These are phyloP conservation scores for Tipula lateralis DNA, from an alignment of 2,888 invertebrate species.

Conservation along the genomic window DNA sequence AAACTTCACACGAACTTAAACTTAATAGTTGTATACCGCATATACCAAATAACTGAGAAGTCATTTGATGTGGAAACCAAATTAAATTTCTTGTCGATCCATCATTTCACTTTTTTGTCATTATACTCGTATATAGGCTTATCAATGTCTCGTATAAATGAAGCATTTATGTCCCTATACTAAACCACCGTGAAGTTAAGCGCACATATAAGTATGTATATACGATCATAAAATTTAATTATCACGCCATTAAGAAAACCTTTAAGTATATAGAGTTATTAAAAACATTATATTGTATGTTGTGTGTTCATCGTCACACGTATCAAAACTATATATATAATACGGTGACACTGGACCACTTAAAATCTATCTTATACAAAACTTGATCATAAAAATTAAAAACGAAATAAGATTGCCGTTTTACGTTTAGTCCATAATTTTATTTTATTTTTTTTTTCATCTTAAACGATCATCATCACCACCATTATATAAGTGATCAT, in stretches of 20 bases:
- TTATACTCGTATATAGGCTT: neutral
- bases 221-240: neutral
- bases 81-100: neutral
- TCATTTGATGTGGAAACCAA: no score
- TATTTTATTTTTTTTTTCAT: neutral
- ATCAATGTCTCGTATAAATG: neutral
- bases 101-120: neutral
- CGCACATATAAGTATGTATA: neutral
- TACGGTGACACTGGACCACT: neutral
- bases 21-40: no score
- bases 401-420: slow-evolving; percentile 5
- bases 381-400: neutral
- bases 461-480: neutral
- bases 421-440: neutral
- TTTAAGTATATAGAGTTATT: neutral
- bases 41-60: no score
- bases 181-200: neutral
- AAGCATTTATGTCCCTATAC: neutral
- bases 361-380: slow-evolving; percentile 11
- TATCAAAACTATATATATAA: neutral
- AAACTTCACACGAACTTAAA: no score
- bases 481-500: neutral
- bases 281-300: neutral
- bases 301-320: neutral
- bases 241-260: neutral